These are phyloP conservation scores for Drosophila suboccidentalis DNA, from an alignment of 2,888 invertebrate species.

Conservation along the genomic window DNA sequence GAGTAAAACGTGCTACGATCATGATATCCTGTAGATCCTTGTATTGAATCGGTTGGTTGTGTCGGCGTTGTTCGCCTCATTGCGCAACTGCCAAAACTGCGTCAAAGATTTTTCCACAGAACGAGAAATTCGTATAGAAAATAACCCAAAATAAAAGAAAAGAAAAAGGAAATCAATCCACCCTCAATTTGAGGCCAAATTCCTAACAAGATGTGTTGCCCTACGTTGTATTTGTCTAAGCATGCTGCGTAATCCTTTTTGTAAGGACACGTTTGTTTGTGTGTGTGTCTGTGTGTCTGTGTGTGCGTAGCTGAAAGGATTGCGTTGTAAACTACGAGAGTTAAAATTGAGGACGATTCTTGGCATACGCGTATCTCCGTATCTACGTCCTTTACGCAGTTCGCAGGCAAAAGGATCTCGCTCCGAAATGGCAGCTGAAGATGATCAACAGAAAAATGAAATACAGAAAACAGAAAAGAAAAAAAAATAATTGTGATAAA, in stretches of 20 bases:
- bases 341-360: constrained; percentile 77
- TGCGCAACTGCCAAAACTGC: constrained; percentile 73
- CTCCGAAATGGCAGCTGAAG: constrained; percentile 73
- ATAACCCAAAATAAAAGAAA: constrained; percentile 30
- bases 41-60: constrained; percentile 35
- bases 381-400: constrained; percentile 75
- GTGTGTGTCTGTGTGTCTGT: constrained; percentile 39
- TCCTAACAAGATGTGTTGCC: constrained; percentile 79
- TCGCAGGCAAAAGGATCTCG: constrained; percentile 43
- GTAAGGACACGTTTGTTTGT: constrained; percentile 78
- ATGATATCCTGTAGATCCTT: constrained; percentile 59
- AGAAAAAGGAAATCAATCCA: constrained; percentile 68
- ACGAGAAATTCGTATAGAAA: constrained; percentile 58
- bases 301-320: constrained; percentile 70
- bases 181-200: constrained; percentile 73
- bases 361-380: constrained; percentile 75
- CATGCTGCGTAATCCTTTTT: constrained; percentile 83
- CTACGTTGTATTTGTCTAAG: constrained; percentile 65
- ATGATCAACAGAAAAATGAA: constrained; percentile 53
- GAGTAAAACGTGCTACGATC: constrained; percentile 46
- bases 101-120: constrained; percentile 52
- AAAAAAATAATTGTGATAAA: constrained; percentile 33
- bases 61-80: constrained; percentile 78
- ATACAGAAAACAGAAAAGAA: constrained; percentile 14
- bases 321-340: constrained; percentile 50